These are phyloP conservation scores for Xanthia togata DNA, from an alignment of 2,888 invertebrate genomes.

Conservation along the genomic window DNA sequence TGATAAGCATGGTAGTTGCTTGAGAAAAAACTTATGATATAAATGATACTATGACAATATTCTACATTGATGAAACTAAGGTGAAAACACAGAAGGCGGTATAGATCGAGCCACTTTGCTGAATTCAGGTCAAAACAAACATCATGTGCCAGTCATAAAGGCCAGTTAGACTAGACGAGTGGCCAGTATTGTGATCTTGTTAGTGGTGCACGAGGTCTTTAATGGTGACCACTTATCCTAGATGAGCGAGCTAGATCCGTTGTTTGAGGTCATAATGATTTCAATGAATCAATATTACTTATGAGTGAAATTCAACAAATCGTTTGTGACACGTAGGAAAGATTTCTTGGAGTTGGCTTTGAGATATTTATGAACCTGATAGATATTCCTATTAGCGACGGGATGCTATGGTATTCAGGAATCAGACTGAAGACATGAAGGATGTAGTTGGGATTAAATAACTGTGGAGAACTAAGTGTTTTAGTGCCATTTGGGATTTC, in stretches of 20 bases:
- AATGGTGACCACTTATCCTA: slow-evolving; percentile 6
- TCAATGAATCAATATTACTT: not conserved
- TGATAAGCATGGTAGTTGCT: too few relatives aligned
- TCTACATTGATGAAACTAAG: not conserved
- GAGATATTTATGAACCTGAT: not conserved
- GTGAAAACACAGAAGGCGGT: not conserved
- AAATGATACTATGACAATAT: too few relatives aligned
- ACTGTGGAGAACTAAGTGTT: not conserved
- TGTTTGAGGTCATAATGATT: slow-evolving; percentile 6
- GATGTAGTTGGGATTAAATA: not conserved
- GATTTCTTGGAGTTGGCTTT: not conserved
- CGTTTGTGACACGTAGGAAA: not conserved
- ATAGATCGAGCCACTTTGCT: slow-evolving; percentile 6
- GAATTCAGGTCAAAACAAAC: slow-evolving; percentile 26
- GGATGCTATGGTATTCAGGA: not conserved
- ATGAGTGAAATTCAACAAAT: not conserved
- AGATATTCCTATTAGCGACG: not conserved
- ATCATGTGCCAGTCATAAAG: slow-evolving; percentile 15
- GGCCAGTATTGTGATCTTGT: slow-evolving; percentile 27
- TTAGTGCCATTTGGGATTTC: not conserved
- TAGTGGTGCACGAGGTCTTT: slow-evolving; percentile 16
- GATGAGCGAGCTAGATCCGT: not conserved
- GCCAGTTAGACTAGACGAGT: not conserved
- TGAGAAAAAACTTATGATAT: too few relatives aligned
- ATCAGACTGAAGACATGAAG: too few relatives aligned